Evolutionary conservation across 2,113 vertebrate species (phyloP).

Genomic region (Lathamus discolor): DNA sequence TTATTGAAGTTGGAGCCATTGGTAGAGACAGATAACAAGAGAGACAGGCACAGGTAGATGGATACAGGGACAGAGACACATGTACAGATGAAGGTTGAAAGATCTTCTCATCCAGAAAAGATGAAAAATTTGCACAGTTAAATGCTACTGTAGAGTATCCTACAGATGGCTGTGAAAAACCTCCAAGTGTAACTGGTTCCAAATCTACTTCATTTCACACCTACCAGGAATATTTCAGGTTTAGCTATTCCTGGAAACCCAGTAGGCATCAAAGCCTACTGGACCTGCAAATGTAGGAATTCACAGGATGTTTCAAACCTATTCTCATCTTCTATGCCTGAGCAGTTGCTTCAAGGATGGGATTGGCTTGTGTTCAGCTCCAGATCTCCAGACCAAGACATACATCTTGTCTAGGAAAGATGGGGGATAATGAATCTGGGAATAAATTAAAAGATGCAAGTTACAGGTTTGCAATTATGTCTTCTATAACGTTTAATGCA

Average conservation of each 20-base stretch:
- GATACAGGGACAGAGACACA: not conserved
- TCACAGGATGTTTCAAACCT: not conserved
- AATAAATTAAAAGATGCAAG: not conserved
- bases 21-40: not conserved
- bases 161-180: not conserved
- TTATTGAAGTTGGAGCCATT: not conserved
- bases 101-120: not conserved
- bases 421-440: not conserved
- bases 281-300: not conserved
- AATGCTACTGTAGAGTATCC: not conserved
- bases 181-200: not conserved
- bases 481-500: not conserved
- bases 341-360: not conserved
- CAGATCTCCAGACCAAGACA: not conserved
- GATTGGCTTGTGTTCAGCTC: not conserved
- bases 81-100: not conserved
- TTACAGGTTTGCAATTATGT: not conserved
- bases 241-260: not conserved
- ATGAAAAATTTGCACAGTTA: not conserved
- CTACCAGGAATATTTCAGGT: not conserved
- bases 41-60: not conserved
- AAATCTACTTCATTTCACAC: not conserved
- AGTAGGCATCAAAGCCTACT: not conserved
- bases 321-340: not conserved
- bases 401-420: not conserved